Evolutionary conservation across 2,888 invertebrate genomes (phyloP).

Genomic region (Hipparchia semele): DNA sequence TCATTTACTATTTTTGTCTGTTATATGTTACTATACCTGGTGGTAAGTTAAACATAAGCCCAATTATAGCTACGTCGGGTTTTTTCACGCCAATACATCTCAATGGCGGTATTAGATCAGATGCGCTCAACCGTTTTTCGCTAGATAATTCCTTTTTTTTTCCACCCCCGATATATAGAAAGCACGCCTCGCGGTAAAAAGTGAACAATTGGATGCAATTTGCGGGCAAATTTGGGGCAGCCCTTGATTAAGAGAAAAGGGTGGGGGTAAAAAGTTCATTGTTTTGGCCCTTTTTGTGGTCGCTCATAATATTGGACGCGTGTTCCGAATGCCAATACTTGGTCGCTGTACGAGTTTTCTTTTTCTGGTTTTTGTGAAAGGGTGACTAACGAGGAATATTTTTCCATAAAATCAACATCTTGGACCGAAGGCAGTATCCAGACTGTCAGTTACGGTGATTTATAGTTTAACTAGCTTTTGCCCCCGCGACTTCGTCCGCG

Average conservation of each 20-base stretch:
- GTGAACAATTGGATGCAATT: slow-evolving; percentile 83
- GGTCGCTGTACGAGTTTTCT: slow-evolving; percentile 11
- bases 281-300: slow-evolving; percentile 70
- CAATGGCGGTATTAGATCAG: slow-evolving; percentile 66
- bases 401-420: slow-evolving; percentile 7
- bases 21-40: too few species aligned
- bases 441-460: not conserved
- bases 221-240: slow-evolving; percentile 79
- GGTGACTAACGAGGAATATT: slow-evolving; percentile 21
- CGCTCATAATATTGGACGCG: slow-evolving; percentile 65
- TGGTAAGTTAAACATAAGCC: too few species aligned
- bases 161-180: slow-evolving; percentile 59
- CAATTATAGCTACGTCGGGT: slow-evolving; percentile 28
- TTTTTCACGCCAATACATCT: slow-evolving; percentile 64
- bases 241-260: slow-evolving; percentile 72
- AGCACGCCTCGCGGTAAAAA: slow-evolving; percentile 74
- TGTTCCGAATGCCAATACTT: slow-evolving; percentile 42
- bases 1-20: too few species aligned
- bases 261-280: slow-evolving; percentile 58
- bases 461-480: too few species aligned
- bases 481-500: too few species aligned
- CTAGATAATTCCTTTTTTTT: slow-evolving; percentile 61
- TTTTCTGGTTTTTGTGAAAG: slow-evolving; percentile 4
- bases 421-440: not conserved
- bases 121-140: slow-evolving; percentile 56